Percentiles rank a stretch among this genome's conserved stretches.
Evolutionary conservation across 2,888 invertebrate genomes (phyloP).

Genomic region (Habroteleia sp.): DNA sequence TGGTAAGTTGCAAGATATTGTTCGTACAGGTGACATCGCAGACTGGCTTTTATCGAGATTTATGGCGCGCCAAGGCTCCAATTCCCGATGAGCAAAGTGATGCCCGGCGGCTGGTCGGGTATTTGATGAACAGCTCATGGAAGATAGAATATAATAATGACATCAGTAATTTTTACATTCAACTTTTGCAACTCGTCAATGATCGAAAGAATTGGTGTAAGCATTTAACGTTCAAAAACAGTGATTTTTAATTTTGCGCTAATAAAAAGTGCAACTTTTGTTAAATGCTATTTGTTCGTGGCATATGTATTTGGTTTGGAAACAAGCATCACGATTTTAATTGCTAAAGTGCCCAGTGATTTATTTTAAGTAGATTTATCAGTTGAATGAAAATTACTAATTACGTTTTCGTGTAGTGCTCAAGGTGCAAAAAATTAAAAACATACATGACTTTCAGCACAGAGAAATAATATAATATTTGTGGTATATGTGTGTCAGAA

Average conservation of each 20-base stretch:
- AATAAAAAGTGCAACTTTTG: background rate
- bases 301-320: background rate
- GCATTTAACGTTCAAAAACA: background rate
- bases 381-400: slow-evolving; percentile 16
- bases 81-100: slow-evolving; percentile 8
- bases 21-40: slow-evolving; percentile 38
- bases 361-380: slow-evolving; percentile 3
- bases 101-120: slow-evolving; percentile 1
- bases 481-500: no score
- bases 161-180: slow-evolving; percentile 27
- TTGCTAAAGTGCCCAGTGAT: slow-evolving; percentile 1
- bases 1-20: slow-evolving; percentile 19
- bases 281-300: background rate
- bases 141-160: slow-evolving; percentile 29
- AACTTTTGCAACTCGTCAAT: slow-evolving; percentile 1
- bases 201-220: background rate
- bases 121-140: slow-evolving; percentile 15
- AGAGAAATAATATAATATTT: background rate
- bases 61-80: slow-evolving; percentile 8
- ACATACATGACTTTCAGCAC: no score
- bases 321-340: slow-evolving; percentile 3
- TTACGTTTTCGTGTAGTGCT: slow-evolving; percentile 15
- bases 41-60: slow-evolving; percentile 45
- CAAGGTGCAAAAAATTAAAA: background rate
- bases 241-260: background rate